Conservation (phyloP, 37 sponge, comb jelly and placozoan genomes). For the Geodia barretti region DNA sequence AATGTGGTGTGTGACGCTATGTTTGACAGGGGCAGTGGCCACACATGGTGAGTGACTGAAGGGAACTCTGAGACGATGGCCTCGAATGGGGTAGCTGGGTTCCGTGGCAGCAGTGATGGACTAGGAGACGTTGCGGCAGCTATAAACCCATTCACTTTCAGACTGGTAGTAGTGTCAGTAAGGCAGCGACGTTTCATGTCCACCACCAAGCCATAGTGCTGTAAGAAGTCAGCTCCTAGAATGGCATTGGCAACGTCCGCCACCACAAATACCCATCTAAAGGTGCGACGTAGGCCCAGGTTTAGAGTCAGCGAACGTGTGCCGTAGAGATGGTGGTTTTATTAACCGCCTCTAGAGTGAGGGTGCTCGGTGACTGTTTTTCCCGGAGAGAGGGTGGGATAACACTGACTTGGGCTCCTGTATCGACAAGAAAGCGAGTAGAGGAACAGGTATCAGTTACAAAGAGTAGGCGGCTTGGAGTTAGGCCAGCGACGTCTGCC, state of each 20-base stretch:
- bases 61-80: constrained; percentile 26
- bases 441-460: constrained; percentile 38
- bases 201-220: constrained; percentile 32
- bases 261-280: constrained; percentile 48
- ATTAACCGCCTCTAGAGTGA: constrained; percentile 33
- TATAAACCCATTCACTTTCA: no score
- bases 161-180: constrained; percentile 6
- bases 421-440: no score
- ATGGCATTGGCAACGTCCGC: constrained; percentile 33
- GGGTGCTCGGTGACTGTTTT: background rate
- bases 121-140: no score
- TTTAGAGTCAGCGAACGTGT: constrained; percentile 22
- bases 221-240: constrained; percentile 48
- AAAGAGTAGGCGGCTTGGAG: constrained; percentile 55
- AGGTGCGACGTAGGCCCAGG: constrained; percentile 36
- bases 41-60: background rate
- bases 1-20: no score
- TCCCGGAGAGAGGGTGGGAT: constrained; percentile 19
- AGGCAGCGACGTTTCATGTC: constrained; percentile 2
- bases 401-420: no score
- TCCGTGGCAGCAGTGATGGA: no score
- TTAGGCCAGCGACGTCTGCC: constrained; percentile 52
- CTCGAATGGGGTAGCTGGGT: no score
- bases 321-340: constrained; percentile 23
- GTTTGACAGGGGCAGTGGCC: no score